Evolutionary conservation across 92 coral and sea anemone genomes (phyloP).

Genomic region (Porites cylindrica): DNA sequence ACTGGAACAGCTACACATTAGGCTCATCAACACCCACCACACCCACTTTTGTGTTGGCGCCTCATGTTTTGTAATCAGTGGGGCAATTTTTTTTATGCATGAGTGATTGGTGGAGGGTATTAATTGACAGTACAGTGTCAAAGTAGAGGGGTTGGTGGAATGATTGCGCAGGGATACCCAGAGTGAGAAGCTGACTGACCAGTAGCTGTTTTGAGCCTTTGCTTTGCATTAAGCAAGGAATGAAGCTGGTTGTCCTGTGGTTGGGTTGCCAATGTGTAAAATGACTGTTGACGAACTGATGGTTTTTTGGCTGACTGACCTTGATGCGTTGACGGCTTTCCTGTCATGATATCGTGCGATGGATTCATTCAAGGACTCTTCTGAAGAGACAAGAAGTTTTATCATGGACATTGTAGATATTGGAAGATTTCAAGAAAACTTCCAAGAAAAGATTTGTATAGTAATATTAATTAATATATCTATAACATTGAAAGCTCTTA

Average conservation of each 20-base stretch:
- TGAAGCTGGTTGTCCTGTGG: neutral
- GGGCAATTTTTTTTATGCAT: conserved; percentile 17
- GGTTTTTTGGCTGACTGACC: conserved; percentile 1
- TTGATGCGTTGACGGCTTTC: conserved; percentile 1
- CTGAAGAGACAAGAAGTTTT: neutral
- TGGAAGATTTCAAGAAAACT: conserved; percentile 10
- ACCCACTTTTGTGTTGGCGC: conserved; percentile 50
- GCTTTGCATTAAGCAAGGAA: conserved; percentile 22
- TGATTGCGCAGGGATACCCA: conserved; percentile 10
- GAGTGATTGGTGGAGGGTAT: conserved; percentile 30
- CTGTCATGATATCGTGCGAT: neutral
- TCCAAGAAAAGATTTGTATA: neutral
- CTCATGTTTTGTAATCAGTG: conserved; percentile 33
- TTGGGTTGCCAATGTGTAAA: conserved; percentile 6
- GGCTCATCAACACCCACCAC: conserved; percentile 61
- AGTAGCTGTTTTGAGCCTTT: neutral
- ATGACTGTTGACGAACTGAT: neutral
- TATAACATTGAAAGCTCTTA: conserved; percentile 14
- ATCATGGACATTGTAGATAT: conserved; percentile 27
- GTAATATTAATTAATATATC: conserved; percentile 31
- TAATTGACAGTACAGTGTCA: conserved; percentile 30
- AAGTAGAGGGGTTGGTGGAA: neutral
- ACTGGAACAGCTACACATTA: conserved; percentile 71
- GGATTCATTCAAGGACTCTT: conserved; percentile 31
- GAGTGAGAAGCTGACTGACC: conserved; percentile 11